phyloP scores from a whole-genome alignment of 2,888 invertebrate genomes.

The Stegophylla sp. region DNA sequence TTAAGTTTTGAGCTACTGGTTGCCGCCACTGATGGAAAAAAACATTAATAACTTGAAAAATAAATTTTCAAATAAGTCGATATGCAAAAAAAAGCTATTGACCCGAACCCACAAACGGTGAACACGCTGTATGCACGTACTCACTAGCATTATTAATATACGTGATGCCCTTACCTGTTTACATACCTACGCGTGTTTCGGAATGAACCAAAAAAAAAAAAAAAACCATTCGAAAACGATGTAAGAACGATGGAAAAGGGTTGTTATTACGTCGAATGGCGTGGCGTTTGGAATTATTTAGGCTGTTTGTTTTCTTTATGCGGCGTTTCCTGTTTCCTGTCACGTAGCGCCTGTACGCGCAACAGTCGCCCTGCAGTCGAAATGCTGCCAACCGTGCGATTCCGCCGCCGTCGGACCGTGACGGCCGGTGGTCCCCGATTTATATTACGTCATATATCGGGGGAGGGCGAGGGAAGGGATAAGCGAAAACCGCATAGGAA shows the following conservation, averaged over 20 bases:
- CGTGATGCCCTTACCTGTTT: not conserved
- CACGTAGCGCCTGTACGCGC: conserved; percentile 55
- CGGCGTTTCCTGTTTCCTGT: conserved; percentile 58
- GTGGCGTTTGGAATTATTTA: conserved; percentile 53
- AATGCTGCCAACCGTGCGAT: conserved; percentile 57
- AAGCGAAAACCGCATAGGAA: not conserved
- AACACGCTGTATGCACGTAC: too few relatives aligned
- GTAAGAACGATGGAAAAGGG: conserved; percentile 52
- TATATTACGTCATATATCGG: not conserved
- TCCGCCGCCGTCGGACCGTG: conserved; percentile 54
- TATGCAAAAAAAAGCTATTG: too few relatives aligned
- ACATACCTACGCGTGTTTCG: conserved; percentile 10
- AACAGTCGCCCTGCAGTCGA: conserved; percentile 38
- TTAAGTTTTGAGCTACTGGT: too few relatives aligned
- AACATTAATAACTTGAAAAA: too few relatives aligned
- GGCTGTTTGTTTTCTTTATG: conserved; percentile 59
- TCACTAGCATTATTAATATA: not conserved
- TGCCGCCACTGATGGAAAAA: too few relatives aligned
- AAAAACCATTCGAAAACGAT: conserved; percentile 7
- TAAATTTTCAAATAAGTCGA: too few relatives aligned
- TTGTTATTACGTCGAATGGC: conserved; percentile 28
- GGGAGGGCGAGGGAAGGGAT: not conserved
- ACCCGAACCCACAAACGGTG: too few relatives aligned
- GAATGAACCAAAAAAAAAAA: conserved; percentile 2
- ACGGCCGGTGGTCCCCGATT: conserved; percentile 11